Conservation (phyloP, 2,113 vertebrate species). For the Microcebus jonahi region DNA sequence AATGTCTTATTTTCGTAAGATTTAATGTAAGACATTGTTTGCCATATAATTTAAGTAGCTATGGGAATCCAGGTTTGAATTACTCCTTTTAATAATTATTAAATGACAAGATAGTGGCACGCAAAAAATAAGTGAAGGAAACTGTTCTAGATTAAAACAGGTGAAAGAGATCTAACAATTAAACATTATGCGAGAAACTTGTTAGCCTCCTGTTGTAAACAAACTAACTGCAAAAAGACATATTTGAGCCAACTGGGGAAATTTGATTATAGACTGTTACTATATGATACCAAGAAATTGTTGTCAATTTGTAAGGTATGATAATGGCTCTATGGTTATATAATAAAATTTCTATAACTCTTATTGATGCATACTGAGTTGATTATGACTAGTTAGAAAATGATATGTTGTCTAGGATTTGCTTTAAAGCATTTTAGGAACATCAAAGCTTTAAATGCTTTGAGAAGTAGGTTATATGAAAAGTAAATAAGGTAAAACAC, state of each 20-base stretch:
- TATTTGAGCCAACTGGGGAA: background rate
- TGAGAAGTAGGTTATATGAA: background rate
- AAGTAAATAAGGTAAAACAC: background rate
- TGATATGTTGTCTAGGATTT: background rate
- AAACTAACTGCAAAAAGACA: background rate
- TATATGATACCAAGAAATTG: background rate
- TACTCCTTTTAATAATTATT: slow-evolving; percentile 26
- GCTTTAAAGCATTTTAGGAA: background rate
- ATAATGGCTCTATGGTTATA: background rate
- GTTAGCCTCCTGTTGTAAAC: background rate
- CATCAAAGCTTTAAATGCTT: background rate
- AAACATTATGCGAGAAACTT: background rate
- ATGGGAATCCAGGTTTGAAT: background rate
- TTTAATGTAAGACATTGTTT: background rate
- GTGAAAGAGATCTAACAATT: background rate
- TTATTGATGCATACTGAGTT: background rate
- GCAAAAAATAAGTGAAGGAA: background rate
- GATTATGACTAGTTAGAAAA: background rate
- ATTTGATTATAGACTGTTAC: background rate
- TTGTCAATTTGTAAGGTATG: background rate
- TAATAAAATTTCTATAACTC: slow-evolving; percentile 1
- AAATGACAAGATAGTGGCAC: slow-evolving; percentile 1
- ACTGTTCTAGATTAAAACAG: slow-evolving; percentile 7
- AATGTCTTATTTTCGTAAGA: background rate
- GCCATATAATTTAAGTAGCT: slow-evolving; percentile 35